phyloP scores from a whole-genome alignment of 2,888 invertebrate genomes.

The Noctua janthe region DNA sequence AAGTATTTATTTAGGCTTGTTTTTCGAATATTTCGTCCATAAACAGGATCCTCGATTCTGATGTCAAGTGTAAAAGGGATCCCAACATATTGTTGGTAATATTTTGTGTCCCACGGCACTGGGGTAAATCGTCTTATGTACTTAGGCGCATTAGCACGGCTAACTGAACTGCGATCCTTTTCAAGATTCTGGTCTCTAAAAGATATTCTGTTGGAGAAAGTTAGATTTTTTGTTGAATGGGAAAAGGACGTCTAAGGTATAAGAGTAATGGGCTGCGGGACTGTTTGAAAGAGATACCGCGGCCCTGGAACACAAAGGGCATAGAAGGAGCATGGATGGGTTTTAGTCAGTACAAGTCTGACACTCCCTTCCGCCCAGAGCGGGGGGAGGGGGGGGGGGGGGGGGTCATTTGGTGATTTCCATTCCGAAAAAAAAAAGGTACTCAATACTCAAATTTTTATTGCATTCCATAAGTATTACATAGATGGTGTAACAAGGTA shows the following conservation, averaged over 20 bases:
- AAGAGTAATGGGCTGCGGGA: too few species aligned
- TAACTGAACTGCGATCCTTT: background rate
- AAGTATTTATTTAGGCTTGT: background rate
- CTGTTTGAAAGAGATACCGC: too few species aligned
- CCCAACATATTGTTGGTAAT: constrained; percentile 16
- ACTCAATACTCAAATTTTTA: too few species aligned
- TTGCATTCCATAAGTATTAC: too few species aligned
- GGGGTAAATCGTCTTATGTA: constrained; percentile 5
- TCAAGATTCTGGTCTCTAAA: background rate
- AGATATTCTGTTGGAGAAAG: background rate
- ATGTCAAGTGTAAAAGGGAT: constrained; percentile 17
- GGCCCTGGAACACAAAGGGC: too few species aligned
- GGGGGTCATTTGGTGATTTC: too few species aligned
- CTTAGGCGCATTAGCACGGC: constrained; percentile 9
- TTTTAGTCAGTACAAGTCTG: too few species aligned
- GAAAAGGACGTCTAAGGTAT: background rate
- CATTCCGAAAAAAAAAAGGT: too few species aligned
- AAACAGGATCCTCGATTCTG: constrained; percentile 4
- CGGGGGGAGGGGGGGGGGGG: too few species aligned
- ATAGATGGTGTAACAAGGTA: too few species aligned
- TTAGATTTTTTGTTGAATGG: background rate
- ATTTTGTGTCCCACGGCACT: constrained; percentile 20
- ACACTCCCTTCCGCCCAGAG: too few species aligned
- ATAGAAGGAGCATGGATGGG: too few species aligned
- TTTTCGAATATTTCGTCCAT: constrained; percentile 1